phyloP scores from a whole-genome alignment of 2,113 vertebrate species.

The Gallinago undulata region DNA sequence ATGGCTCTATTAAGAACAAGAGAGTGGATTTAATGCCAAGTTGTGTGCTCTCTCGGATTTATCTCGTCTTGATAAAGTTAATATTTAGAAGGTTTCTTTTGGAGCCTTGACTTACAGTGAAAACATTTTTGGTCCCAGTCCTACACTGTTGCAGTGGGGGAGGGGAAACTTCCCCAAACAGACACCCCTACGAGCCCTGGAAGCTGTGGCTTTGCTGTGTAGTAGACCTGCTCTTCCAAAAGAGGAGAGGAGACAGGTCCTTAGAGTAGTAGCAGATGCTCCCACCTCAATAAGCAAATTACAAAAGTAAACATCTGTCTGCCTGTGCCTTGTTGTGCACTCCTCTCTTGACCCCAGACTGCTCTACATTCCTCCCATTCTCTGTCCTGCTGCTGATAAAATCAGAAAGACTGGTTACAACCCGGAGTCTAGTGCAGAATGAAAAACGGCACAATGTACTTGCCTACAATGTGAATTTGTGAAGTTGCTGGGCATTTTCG shows the following conservation, averaged over 20 bases:
- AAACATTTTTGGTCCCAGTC: background rate
- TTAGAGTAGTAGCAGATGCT: background rate
- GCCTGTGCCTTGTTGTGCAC: background rate
- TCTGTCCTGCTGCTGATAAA: background rate
- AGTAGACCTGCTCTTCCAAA: background rate
- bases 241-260: background rate
- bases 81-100: background rate
- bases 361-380: background rate
- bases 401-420: background rate
- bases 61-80: background rate
- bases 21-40: background rate
- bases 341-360: background rate
- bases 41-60: background rate
- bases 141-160: background rate
- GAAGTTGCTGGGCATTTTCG: background rate
- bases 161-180: background rate
- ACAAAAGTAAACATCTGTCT: slow-evolving; percentile 2
- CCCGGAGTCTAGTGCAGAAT: background rate
- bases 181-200: background rate
- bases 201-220: background rate
- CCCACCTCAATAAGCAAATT: background rate
- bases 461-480: background rate
- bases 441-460: background rate
- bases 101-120: background rate
- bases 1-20: background rate